Evolutionary conservation across 2,797 vertebrate genomes (phyloP).

Genomic region (Galaxias olidus): DNA sequence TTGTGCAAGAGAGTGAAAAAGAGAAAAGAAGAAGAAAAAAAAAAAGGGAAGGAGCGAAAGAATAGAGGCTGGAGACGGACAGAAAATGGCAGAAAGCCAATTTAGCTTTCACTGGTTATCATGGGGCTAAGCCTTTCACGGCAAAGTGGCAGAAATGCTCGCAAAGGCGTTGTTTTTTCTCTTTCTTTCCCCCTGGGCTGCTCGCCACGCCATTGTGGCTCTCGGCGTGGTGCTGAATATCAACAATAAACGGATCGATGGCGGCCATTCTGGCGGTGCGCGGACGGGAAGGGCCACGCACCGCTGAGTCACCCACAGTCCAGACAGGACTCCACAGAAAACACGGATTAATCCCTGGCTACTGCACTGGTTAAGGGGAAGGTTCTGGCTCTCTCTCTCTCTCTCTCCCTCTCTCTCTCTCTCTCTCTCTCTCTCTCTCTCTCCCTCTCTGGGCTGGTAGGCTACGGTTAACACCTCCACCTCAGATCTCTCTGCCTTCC

Average conservation of each 20-base stretch:
- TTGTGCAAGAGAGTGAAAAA: conserved; percentile 15
- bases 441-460: too few species aligned
- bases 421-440: too few species aligned
- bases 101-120: conserved; percentile 45
- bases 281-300: not conserved
- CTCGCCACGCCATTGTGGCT: too few species aligned
- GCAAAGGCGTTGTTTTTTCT: not conserved
- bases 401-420: too few species aligned
- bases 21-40: conserved; percentile 5
- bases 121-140: conserved; percentile 19
- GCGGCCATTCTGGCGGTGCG: not conserved
- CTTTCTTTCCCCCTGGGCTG: too few species aligned
- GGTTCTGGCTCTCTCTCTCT: too few species aligned
- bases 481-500: not conserved
- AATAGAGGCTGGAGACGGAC: conserved; percentile 14
- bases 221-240: not conserved
- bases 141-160: not conserved
- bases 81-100: conserved; percentile 24
- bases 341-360: too few species aligned
- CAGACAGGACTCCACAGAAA: too few species aligned
- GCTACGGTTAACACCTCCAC: not conserved
- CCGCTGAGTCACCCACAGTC: too few species aligned
- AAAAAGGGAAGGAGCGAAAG: not conserved
- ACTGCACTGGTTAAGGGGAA: too few species aligned
- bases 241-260: conserved; percentile 2